Conservation (phyloP, 2,797 vertebrate species). For the Sylvia borin region DNA sequence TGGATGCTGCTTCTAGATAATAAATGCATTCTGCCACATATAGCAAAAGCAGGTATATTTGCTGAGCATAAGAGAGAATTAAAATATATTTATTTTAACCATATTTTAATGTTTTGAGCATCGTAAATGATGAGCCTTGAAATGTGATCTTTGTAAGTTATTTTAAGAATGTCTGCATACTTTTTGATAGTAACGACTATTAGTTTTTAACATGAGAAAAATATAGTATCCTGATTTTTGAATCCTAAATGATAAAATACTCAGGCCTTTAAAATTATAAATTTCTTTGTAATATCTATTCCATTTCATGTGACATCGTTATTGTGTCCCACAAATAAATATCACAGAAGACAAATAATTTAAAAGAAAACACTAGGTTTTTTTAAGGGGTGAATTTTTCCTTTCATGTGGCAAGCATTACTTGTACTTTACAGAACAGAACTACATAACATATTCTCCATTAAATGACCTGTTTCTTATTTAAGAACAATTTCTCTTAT, state of each 20-base stretch:
- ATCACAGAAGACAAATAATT: neutral
- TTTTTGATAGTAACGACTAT: neutral
- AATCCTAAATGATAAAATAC: neutral
- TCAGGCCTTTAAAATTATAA: neutral
- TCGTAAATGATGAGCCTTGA: neutral
- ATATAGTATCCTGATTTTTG: neutral
- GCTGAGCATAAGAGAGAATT: neutral
- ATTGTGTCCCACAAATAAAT: neutral
- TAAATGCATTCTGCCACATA: neutral
- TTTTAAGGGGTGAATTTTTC: neutral
- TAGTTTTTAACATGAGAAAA: neutral
- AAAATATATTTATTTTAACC: neutral
- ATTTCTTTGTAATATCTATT: neutral
- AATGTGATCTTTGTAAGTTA: neutral
- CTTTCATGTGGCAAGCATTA: neutral
- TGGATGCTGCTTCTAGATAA: neutral
- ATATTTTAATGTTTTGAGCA: neutral
- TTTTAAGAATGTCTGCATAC: neutral
- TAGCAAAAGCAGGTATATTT: neutral
- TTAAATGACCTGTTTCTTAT: rapidly evolving
- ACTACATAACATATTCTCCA: neutral
- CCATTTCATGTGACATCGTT: neutral
- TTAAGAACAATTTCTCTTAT: neutral
- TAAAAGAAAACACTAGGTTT: neutral
- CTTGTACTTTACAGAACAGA: neutral